Conservation (phyloP, 2,797 vertebrate species). For the Crenichthys baileyi region DNA sequence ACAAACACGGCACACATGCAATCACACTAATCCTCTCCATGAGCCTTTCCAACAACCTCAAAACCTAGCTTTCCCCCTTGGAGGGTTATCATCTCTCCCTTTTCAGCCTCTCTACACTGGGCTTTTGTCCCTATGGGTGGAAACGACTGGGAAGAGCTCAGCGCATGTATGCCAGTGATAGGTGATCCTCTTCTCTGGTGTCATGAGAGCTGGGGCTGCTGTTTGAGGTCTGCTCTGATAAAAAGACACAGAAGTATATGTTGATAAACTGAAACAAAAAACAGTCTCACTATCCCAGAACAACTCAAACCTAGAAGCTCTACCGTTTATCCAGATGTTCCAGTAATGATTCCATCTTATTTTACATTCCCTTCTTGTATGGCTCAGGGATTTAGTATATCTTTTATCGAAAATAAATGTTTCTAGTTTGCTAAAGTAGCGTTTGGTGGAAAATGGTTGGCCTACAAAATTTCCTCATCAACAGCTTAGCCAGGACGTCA, state of each 20-base stretch:
- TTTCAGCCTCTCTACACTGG: conserved; percentile 62
- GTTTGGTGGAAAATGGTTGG: background rate
- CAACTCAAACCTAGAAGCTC: conserved; percentile 29
- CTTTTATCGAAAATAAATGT: background rate
- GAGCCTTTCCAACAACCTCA: conserved; percentile 59
- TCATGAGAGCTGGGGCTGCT: conserved; percentile 50
- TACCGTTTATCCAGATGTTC: conserved; percentile 21
- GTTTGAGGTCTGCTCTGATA: conserved; percentile 43
- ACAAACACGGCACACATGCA: conserved; percentile 51
- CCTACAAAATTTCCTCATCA: too few species aligned
- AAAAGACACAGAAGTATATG: conserved; percentile 37
- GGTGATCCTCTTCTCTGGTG: conserved; percentile 56
- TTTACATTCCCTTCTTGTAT: background rate
- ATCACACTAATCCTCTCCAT: conserved; percentile 66
- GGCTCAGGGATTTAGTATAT: background rate
- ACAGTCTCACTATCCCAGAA: conserved; percentile 14
- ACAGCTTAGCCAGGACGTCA: background rate
- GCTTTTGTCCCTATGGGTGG: conserved; percentile 66
- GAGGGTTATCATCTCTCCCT: conserved; percentile 60
- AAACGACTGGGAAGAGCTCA: conserved; percentile 63
- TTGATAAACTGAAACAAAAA: conserved; percentile 33
- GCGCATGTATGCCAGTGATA: conserved; percentile 66
- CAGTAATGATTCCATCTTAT: conserved; percentile 1
- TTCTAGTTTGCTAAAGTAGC: background rate
- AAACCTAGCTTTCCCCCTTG: conserved; percentile 53